Evolutionary conservation across 2,888 invertebrate species (phyloP).

Genomic region (Lacanobia oleracea): DNA sequence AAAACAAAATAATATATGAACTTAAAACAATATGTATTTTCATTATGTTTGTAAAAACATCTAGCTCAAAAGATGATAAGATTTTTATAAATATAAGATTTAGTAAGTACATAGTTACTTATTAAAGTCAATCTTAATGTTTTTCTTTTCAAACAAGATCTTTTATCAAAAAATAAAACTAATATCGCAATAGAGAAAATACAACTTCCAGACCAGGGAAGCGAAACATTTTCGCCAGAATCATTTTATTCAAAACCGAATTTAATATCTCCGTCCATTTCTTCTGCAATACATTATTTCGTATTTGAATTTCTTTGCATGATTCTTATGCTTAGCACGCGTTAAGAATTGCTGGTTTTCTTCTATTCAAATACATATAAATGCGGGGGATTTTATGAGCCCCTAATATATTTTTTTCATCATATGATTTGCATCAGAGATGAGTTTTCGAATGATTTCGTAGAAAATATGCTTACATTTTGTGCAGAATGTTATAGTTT

Average conservation of each 20-base stretch:
- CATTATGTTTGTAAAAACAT: no score
- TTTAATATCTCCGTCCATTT: constrained; percentile 45
- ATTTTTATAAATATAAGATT: no score
- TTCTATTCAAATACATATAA: constrained; percentile 31
- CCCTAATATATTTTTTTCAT: constrained; percentile 26
- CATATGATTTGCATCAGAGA: constrained; percentile 32
- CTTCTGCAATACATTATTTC: constrained; percentile 37
- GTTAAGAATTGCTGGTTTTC: constrained; percentile 22
- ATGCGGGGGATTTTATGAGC: constrained; percentile 33
- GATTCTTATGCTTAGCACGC: constrained; percentile 30
- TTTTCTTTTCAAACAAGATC: neutral
- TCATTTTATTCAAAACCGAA: constrained; percentile 25
- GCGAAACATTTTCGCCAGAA: constrained; percentile 31
- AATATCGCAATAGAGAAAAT: neutral
- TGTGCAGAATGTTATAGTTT: neutral
- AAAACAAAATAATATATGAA: no score
- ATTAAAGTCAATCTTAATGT: neutral
- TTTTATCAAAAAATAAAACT: neutral
- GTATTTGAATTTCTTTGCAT: constrained; percentile 44
- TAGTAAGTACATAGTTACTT: no score
- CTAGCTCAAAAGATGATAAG: no score
- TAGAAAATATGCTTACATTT: constrained; percentile 2
- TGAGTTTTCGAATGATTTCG: constrained; percentile 35
- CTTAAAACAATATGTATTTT: no score
- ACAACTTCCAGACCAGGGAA: constrained; percentile 15